Evolutionary conservation across 2,797 vertebrate genomes (phyloP), one percentile per base, ranked within the genome.

Genomic region (Squalus acanthias): DNA sequence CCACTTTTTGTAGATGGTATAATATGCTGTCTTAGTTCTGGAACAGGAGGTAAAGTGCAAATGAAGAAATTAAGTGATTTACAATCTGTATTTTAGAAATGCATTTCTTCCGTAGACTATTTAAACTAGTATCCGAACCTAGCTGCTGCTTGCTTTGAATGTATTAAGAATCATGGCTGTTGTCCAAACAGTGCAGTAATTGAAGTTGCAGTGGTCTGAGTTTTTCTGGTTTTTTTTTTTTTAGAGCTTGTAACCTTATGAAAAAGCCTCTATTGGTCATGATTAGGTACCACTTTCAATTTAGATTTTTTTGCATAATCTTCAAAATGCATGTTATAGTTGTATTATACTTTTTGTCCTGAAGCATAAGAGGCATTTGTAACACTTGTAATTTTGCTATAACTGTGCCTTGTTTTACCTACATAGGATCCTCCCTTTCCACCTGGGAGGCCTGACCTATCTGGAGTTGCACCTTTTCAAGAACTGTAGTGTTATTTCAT

Each of bases 171-270:
- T 95, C 8, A 76, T 95, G 70, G 29, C 70, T 57, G 46, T 72
- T 29, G 70, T 95, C 53, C 29, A 60, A 95, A 72, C 69, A 95
- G n/a, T 76, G 70, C 26, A 95, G 70, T 60, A 92, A 65, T 65
- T 92, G 53, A 92, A 92, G 33, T 92, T 92, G 89, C n/a, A 65
- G 57, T n/a, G n/a, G 65, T 39, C n/a, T 46, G 65, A 53, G 0
- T 74, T 95, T 95, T 95, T 24, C 74, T 79, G 20, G 39, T 79
- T 79, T 50, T 13, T 8, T 13, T 13, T 8, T 22, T 63, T 60
- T 92, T 60, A 57, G 10, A 95, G 46, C 46, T 29, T n/a, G 12
- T 72, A 57, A 95, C 24, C 46, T 33, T 76, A 33, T 57, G 46
- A 39, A 60, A 69, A 33, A 57, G 46, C 50, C 10, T 95, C 57